phyloP scores from a whole-genome alignment of 1,140 invertebrate species.

The Drosophila prosaltans region DNA sequence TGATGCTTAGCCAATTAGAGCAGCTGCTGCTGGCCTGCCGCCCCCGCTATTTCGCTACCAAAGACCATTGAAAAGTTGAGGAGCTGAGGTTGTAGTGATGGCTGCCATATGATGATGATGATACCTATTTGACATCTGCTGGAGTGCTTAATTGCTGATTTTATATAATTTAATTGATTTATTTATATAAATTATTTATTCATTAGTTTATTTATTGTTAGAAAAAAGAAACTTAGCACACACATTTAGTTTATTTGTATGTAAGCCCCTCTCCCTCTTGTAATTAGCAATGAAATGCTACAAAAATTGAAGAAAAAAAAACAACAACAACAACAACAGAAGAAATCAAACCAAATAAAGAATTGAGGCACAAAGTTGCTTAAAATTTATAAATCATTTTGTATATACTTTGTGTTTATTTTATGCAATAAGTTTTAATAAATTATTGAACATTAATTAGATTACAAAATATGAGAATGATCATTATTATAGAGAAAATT shows the following conservation, averaged over 20 bases:
- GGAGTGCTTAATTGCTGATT: slow-evolving; percentile 52
- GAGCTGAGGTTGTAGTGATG: slow-evolving; percentile 45
- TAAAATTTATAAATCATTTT: slow-evolving; percentile 43
- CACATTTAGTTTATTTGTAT: slow-evolving; percentile 67
- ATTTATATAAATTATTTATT: slow-evolving; percentile 56
- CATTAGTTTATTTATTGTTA: slow-evolving; percentile 32
- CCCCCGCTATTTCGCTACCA: slow-evolving; percentile 51
- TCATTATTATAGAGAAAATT: slow-evolving; percentile 28
- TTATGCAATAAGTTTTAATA: slow-evolving; percentile 63
- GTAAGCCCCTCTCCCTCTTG: slow-evolving; percentile 23
- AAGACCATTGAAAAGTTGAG: slow-evolving; percentile 48
- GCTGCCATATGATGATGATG: slow-evolving; percentile 73
- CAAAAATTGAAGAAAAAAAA: slow-evolving; percentile 67
- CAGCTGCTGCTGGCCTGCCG: slow-evolving; percentile 37
- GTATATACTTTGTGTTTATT: slow-evolving; percentile 35
- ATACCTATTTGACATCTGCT: slow-evolving; percentile 45
- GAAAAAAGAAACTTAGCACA: slow-evolving; percentile 48
- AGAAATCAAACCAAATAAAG: slow-evolving; percentile 35
- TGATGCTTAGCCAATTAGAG: slow-evolving; percentile 55
- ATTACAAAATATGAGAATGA: slow-evolving; percentile 41
- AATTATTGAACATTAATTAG: slow-evolving; percentile 53
- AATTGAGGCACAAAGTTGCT: slow-evolving; percentile 60
- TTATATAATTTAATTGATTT: slow-evolving; percentile 40
- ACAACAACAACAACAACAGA: background rate
- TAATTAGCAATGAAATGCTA: slow-evolving; percentile 74